phyloP scores from a whole-genome alignment of 2,888 invertebrate species.

The Taphrorychus bicolor region DNA sequence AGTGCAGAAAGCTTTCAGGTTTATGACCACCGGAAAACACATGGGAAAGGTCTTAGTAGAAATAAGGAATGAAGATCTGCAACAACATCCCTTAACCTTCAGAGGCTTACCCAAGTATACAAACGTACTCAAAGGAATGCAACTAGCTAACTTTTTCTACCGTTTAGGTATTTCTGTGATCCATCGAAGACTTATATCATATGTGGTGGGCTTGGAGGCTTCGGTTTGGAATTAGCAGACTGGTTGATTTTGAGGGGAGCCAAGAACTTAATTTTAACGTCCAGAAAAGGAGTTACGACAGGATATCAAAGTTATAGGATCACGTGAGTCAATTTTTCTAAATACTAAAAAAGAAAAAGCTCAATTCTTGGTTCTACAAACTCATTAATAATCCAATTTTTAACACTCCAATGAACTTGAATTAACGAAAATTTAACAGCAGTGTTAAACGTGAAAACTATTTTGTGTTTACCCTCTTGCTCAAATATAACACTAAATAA shows the following conservation, averaged over 20 bases:
- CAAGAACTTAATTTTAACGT: conserved; percentile 78
- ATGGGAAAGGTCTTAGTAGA: conserved; percentile 73
- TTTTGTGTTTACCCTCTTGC: too few species aligned
- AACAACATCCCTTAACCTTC: background rate
- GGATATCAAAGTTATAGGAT: conserved; percentile 75
- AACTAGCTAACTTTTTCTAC: too few species aligned
- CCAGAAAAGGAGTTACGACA: conserved; percentile 78
- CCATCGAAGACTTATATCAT: conserved; percentile 67
- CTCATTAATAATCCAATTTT: too few species aligned
- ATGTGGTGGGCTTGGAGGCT: conserved; percentile 87
- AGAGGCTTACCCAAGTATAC: conserved; percentile 17
- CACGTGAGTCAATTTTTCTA: too few species aligned
- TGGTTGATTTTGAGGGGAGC: conserved; percentile 88
- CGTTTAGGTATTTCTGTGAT: conserved; percentile 25
- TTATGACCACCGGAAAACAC: conserved; percentile 75
- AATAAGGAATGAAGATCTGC: conserved; percentile 51
- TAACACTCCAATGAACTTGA: too few species aligned
- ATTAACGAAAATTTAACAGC: too few species aligned
- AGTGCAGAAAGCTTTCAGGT: conserved; percentile 75
- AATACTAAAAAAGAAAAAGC: too few species aligned
- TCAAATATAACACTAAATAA: too few species aligned
- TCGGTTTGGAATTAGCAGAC: conserved; percentile 87
- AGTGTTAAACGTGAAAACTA: too few species aligned
- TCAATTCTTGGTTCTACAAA: too few species aligned
- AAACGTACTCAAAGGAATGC: background rate